Base-by-base conservation (phyloP, 1,140 invertebrate species). In the Hermetia illucens region DNA sequence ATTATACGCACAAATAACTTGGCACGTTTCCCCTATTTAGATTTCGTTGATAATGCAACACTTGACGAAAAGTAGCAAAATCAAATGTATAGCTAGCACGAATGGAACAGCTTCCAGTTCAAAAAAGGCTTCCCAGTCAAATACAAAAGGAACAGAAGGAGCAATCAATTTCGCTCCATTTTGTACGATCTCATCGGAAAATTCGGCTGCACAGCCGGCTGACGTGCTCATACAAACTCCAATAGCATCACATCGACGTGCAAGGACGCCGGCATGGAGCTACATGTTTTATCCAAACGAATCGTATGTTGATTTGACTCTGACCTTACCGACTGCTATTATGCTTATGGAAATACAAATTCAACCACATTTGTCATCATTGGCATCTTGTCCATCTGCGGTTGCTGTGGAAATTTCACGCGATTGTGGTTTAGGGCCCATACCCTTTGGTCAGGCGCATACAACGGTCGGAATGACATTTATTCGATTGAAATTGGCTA, bases 201-300 rank as follows among this genome's bases (percentile, higher is more conserved):
- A 86, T 61, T 79, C 83, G 5, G 85, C 83, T 12, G 83, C 86
- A 4, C 84, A 88, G 56, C 76, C 87, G 5, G 83, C 86, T 0
- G 85, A 91, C 54, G 79, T 88, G 31, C 65, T 94, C 2, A 80
- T 93, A 39, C 75, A 79, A 47, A 69, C 79, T 6, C 79, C 83
- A 19, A 50, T 71, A 61, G 74, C 78, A 0, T 77, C 83, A 12
- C 82, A 90, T 46, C 68, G 85, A 44, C 64, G 87, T 44, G 82
- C 87, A 1, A 69, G 88, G 37, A 83, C 83, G 5, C 79, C 89
- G 2, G 82, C 87, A 29, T 91, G 88, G 83, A 84, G 83, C 21
- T 90, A 92, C 61, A 85, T 92, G 61, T 94, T 90, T 63, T 89
- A 87, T 61, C 84, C 85, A 1, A 84, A 89, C 47, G 88, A 93